These are phyloP conservation scores for Drosophila tsacasi DNA, from an alignment of 1,140 invertebrate genomes.

Conservation along the genomic window DNA sequence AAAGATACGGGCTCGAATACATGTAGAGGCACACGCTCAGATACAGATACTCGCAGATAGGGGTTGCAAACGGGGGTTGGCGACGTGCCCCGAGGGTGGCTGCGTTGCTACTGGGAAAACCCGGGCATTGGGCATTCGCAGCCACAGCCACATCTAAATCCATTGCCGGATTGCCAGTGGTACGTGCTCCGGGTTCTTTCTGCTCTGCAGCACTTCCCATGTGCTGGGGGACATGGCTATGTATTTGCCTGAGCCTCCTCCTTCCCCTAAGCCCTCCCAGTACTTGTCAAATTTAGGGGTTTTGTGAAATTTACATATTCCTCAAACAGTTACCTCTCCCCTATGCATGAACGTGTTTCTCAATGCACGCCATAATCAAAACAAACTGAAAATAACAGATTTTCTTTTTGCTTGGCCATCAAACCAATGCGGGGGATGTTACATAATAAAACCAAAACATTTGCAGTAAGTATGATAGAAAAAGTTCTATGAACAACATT, in stretches of 20 bases:
- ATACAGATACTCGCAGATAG: conserved; percentile 26
- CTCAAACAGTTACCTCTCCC: not conserved
- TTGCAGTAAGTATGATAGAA: not conserved
- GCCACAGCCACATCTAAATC: conserved; percentile 20
- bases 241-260: conserved; percentile 8
- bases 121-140: conserved; percentile 62
- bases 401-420: conserved; percentile 27
- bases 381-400: conserved; percentile 50
- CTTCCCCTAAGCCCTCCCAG: conserved; percentile 1
- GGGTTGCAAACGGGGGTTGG: conserved; percentile 70
- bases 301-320: conserved; percentile 40
- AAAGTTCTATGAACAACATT: not conserved
- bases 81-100: conserved; percentile 78
- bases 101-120: conserved; percentile 80
- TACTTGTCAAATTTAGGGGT: conserved; percentile 13
- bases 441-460: not conserved
- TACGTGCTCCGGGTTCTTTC: conserved; percentile 72
- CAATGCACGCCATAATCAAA: conserved; percentile 40
- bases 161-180: conserved; percentile 69
- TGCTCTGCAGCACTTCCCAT: conserved; percentile 51
- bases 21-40: conserved; percentile 15
- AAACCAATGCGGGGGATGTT: conserved; percentile 6
- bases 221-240: conserved; percentile 45
- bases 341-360: conserved; percentile 10
- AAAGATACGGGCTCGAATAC: conserved; percentile 14